Evolutionary conservation across 53 echinoderm and acorn worm species (phyloP).

Genomic region (Echinometra lucunter): DNA sequence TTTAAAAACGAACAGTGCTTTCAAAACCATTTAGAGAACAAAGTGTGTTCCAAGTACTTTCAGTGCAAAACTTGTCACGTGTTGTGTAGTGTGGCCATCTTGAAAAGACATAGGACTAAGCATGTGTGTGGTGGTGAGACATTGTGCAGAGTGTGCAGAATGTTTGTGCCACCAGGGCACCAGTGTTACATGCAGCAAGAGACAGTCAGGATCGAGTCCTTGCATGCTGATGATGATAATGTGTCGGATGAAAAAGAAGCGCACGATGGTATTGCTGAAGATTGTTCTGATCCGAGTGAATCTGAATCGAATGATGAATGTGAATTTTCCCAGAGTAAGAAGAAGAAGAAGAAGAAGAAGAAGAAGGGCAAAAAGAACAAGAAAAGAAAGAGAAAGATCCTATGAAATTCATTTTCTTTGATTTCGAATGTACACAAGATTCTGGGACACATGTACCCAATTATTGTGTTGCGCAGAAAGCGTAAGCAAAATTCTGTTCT

Average conservation of each 20-base stretch:
- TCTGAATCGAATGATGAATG: slow-evolving; percentile 16
- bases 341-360: no score
- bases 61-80: slow-evolving; percentile 35
- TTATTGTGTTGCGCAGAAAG: slow-evolving; percentile 56
- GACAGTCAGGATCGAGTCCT: no score
- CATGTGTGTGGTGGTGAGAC: slow-evolving; percentile 70
- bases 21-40: slow-evolving; percentile 46
- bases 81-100: slow-evolving; percentile 50
- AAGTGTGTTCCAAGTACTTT: not conserved
- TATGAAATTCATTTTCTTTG: slow-evolving; percentile 35
- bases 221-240: not conserved
- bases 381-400: not conserved
- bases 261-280: not conserved
- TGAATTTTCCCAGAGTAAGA: slow-evolving; percentile 13
- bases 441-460: slow-evolving; percentile 58
- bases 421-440: slow-evolving; percentile 63
- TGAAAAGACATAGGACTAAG: not conserved
- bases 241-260: not conserved
- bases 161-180: slow-evolving; percentile 57
- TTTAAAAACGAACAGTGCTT: slow-evolving; percentile 75
- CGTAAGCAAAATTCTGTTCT: slow-evolving; percentile 35
- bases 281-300: no score
- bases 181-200: slow-evolving; percentile 65
- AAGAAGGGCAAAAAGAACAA: not conserved
- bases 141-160: slow-evolving; percentile 67